Evolutionary conservation across 2,797 vertebrate genomes (phyloP).

Genomic region (Tauraco hartlaubi): DNA sequence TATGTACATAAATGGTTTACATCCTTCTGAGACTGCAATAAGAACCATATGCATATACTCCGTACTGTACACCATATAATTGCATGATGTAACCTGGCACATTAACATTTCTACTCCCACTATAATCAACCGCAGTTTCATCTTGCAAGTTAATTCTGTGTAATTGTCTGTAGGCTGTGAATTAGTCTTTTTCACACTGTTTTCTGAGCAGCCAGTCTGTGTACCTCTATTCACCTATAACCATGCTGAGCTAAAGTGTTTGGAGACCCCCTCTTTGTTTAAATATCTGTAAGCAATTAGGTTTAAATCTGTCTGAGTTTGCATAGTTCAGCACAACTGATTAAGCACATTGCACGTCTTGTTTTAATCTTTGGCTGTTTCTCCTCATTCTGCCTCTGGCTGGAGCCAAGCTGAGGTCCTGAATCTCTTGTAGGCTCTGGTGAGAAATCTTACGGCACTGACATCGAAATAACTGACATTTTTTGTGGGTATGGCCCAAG

Average conservation of each 20-base stretch:
- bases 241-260: not conserved
- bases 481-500: not conserved
- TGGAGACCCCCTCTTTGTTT: not conserved
- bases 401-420: not conserved
- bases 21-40: not conserved
- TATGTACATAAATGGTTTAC: not conserved
- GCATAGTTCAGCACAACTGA: not conserved
- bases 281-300: not conserved
- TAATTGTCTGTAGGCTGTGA: not conserved
- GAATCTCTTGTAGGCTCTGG: not conserved
- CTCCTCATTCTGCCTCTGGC: not conserved
- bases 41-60: not conserved
- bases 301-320: not conserved
- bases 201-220: not conserved
- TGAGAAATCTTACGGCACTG: not conserved
- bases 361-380: not conserved
- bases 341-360: not conserved
- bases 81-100: not conserved
- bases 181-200: not conserved
- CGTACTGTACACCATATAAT: not conserved
- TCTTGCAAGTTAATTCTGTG: not conserved
- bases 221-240: not conserved
- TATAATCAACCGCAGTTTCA: not conserved
- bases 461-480: not conserved
- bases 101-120: not conserved